Base-by-base conservation (phyloP, 2,113 vertebrate genomes). In the Bathybates hornii region DNA sequence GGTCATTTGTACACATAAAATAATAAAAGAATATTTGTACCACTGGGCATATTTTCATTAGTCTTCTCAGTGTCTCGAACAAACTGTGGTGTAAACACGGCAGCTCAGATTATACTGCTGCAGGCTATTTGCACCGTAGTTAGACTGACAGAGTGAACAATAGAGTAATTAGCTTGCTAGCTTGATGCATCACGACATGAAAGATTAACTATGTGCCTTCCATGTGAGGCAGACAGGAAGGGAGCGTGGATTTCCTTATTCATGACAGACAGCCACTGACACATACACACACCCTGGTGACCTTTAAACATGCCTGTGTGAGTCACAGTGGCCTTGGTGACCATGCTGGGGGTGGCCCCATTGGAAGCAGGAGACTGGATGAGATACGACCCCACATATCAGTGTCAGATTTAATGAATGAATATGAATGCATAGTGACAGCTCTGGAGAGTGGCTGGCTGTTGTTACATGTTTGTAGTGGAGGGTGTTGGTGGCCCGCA, bases 121-220 rank as follows among this genome's bases (percentile, higher is more conserved):
- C 53, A 78, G 84, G 83, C 45, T 34, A 27, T 92, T 84, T 82
- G 80, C 71, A 61, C 89, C 86, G 36, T 82, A n/a, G 48, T 83
- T 84, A 90, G 86, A 92, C 80, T 86, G 91, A 89, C 89, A 61
- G 45, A 12, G n/a, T 84, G 82, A 92, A 89, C 88, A 89, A 73
- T 56, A 48, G 63, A 90, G 48, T 88, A 86, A 93, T 91, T 87
- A 90, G 86, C 86, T 84, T 45, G 68, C 63, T 63, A 38, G 66
- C 78, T 52, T 89, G 87, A 87, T 56, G 84, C 56, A 59, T 59
- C 19, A 29, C 71, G 86, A 91, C 90, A 89, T 89, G 79, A 87
- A 92, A 89, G 81, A 93, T 89, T 84, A 91, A 89, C 57, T 83
- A 48, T 81, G 10, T 54, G 81, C 50, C 68, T 45, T 73, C 71